A percentile compares a stretch with the other conserved stretches of the same genome.
Evolutionary conservation across 2,113 vertebrate species (phyloP).

Genomic region (Chamaetylas fuelleborni): DNA sequence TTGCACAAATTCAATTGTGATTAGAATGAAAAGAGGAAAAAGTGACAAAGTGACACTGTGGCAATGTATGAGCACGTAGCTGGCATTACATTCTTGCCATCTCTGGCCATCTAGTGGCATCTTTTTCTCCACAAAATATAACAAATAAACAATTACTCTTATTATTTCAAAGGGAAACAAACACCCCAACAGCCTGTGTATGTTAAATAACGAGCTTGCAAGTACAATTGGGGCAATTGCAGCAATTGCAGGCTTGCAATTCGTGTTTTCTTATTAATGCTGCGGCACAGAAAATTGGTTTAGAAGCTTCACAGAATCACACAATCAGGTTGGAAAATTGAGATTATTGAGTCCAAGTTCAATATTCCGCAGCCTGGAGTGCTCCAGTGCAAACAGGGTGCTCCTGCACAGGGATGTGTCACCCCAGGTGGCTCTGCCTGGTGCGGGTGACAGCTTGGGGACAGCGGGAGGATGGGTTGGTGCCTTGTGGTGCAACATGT

Average conservation of each 20-base stretch:
- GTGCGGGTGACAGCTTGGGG: background rate
- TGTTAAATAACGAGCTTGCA: fast-evolving
- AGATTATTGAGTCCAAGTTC: background rate
- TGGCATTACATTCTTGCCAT: background rate
- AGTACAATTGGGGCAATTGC: too few species aligned
- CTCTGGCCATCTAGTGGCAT: conserved; percentile 37
- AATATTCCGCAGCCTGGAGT: too few species aligned
- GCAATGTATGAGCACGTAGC: fast-evolving
- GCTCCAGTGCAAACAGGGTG: too few species aligned
- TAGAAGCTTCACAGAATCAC: background rate
- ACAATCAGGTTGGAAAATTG: background rate
- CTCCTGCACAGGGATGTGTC: background rate
- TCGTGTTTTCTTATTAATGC: too few species aligned
- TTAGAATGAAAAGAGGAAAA: background rate
- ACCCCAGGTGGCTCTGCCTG: background rate
- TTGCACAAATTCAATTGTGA: background rate
- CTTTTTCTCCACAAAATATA: background rate
- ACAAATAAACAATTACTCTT: background rate
- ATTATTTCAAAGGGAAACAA: background rate
- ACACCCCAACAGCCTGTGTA: fast-evolving
- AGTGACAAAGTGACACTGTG: background rate
- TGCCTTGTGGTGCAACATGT: background rate
- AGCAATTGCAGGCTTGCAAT: too few species aligned
- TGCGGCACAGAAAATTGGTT: too few species aligned
- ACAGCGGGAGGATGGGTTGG: fast-evolving